A percentile compares a stretch with the other conserved stretches of the same genome.
Evolutionary conservation across 2,888 invertebrate genomes (phyloP).

Genomic region (Calameuta idolon): DNA sequence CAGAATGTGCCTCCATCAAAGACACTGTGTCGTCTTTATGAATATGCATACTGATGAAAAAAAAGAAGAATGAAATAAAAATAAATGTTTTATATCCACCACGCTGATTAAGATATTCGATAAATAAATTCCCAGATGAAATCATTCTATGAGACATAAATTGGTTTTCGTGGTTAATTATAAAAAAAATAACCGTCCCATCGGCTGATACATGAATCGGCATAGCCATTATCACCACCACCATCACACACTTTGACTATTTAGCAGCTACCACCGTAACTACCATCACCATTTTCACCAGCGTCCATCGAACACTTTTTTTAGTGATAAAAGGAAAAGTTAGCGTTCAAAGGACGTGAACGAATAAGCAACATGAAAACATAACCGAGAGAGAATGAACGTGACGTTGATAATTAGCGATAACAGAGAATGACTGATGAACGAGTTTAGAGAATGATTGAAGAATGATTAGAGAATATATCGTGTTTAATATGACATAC

Average conservation of each 20-base stretch:
- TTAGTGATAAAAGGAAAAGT: background rate
- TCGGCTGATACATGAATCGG: background rate
- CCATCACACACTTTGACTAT: background rate
- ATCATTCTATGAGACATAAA: background rate
- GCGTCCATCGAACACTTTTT: background rate
- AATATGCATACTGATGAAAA: background rate
- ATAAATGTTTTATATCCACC: background rate
- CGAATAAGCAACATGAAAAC: background rate
- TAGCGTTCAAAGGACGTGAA: background rate
- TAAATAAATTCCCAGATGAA: background rate
- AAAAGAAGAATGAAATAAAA: background rate
- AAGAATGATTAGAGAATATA: background rate
- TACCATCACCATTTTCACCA: background rate
- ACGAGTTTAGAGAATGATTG: background rate
- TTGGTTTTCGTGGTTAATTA: background rate
- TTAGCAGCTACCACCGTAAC: background rate
- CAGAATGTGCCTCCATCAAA: background rate
- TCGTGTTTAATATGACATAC: background rate
- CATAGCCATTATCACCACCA: background rate
- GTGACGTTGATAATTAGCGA: background rate
- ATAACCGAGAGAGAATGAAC: background rate
- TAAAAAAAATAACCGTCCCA: background rate
- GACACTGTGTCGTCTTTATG: background rate
- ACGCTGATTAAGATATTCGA: background rate
- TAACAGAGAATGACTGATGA: background rate